Conservation (phyloP, 1,140 invertebrate genomes). For the Papilio machaon region DNA sequence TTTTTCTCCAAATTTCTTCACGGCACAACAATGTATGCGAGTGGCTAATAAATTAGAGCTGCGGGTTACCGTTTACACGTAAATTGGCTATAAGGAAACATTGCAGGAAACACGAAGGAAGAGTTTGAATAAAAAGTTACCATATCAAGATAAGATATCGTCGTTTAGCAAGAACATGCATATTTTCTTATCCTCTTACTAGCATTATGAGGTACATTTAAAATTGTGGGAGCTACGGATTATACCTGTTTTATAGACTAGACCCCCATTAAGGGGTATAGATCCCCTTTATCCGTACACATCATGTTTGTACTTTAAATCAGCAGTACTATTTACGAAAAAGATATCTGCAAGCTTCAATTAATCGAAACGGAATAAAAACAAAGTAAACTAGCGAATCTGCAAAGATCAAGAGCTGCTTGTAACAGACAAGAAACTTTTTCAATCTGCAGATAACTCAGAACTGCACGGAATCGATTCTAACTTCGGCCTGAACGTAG, state of each 20-base stretch:
- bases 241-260: neutral
- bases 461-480: neutral
- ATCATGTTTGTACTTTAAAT: neutral
- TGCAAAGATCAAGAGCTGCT: neutral
- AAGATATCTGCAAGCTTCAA: neutral
- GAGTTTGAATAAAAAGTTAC: conserved; percentile 6
- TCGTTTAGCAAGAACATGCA: neutral
- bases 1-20: neutral
- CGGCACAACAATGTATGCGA: neutral
- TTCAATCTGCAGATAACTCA: neutral
- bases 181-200: neutral
- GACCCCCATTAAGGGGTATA: no score
- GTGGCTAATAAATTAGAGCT: conserved; percentile 24
- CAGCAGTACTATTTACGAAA: no score
- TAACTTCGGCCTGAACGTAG: neutral
- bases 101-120: neutral
- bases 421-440: conserved; percentile 5
- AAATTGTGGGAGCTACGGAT: neutral
- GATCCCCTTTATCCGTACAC: no score
- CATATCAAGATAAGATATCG: neutral
- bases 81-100: conserved; percentile 13
- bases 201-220: neutral
- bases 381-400: neutral
- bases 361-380: neutral
- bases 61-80: conserved; percentile 17